These are phyloP conservation scores for Danio jaintianensis DNA, from an alignment of 2,797 vertebrate species.

Conservation along the genomic window DNA sequence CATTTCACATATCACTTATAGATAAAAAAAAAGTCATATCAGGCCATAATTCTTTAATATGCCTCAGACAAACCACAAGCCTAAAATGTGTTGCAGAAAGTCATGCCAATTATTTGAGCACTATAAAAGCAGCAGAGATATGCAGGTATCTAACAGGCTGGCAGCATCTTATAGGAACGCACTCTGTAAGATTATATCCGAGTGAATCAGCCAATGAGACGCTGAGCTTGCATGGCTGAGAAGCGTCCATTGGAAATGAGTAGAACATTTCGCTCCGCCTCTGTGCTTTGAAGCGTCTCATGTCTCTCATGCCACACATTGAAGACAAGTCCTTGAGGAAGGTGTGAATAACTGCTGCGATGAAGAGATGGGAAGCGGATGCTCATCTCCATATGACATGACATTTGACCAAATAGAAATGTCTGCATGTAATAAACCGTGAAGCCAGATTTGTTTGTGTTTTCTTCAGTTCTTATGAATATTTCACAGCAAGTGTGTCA, in stretches of 20 bases:
- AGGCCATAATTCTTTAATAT: conserved; percentile 26
- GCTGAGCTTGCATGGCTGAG: conserved; percentile 23
- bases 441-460: background rate
- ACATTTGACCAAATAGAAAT: background rate
- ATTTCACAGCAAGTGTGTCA: background rate
- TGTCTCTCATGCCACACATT: conserved; percentile 67
- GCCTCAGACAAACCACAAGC: conserved; percentile 18
- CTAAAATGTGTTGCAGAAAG: conserved; percentile 43
- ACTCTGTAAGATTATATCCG: conserved; percentile 39
- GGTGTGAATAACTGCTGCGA: conserved; percentile 68
- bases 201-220: conserved; percentile 38
- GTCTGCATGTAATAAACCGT: background rate
- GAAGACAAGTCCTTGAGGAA: conserved; percentile 68
- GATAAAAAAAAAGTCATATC: background rate
- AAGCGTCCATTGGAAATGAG: conserved; percentile 41
- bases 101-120: conserved; percentile 33
- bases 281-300: conserved; percentile 62
- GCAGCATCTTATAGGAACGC: conserved; percentile 16
- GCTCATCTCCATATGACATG: conserved; percentile 14
- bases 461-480: conserved; percentile 21
- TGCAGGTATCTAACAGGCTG: conserved; percentile 38
- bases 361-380: conserved; percentile 66
- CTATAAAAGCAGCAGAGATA: conserved; percentile 27
- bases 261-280: conserved; percentile 52
- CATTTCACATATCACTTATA: background rate